Evolutionary conservation across 2,888 invertebrate species (phyloP).

Genomic region (Heterodera filipjevi): DNA sequence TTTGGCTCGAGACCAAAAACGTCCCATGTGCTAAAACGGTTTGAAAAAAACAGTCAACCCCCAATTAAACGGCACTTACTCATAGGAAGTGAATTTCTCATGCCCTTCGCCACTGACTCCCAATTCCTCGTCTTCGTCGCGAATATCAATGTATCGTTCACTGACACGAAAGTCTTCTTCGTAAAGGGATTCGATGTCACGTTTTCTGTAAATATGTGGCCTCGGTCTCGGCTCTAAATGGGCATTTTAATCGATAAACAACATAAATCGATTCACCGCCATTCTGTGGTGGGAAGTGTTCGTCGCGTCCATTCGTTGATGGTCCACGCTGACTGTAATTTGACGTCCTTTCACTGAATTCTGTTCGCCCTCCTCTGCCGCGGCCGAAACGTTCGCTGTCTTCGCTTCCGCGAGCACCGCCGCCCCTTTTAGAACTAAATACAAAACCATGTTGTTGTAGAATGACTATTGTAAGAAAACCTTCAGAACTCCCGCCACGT

Average conservation of each 20-base stretch:
- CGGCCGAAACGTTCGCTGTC: neutral
- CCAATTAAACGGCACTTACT: conserved; percentile 8
- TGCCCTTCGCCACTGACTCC: conserved; percentile 6
- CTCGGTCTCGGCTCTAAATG: neutral
- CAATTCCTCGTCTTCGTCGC: conserved; percentile 32
- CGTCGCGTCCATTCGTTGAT: neutral
- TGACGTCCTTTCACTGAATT: neutral
- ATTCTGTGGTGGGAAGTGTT: neutral
- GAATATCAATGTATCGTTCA: conserved; percentile 25
- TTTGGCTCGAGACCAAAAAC: conserved; percentile 41
- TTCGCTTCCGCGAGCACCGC: neutral
- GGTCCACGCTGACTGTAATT: neutral
- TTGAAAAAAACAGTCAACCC: neutral
- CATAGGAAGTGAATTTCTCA: neutral
- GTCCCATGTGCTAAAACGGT: conserved; percentile 46
- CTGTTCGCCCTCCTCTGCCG: neutral
- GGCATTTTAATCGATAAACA: neutral
- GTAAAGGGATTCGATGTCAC: conserved; percentile 41
- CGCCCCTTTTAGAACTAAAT: too few species aligned
- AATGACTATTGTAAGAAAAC: neutral
- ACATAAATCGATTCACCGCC: neutral
- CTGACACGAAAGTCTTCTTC: conserved; percentile 30
- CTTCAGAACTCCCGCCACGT: neutral
- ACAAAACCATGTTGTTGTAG: too few species aligned
- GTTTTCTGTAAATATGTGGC: neutral